Conservation (phyloP, 2,113 vertebrate species). For the Hippocampus mohnikei region DNA sequence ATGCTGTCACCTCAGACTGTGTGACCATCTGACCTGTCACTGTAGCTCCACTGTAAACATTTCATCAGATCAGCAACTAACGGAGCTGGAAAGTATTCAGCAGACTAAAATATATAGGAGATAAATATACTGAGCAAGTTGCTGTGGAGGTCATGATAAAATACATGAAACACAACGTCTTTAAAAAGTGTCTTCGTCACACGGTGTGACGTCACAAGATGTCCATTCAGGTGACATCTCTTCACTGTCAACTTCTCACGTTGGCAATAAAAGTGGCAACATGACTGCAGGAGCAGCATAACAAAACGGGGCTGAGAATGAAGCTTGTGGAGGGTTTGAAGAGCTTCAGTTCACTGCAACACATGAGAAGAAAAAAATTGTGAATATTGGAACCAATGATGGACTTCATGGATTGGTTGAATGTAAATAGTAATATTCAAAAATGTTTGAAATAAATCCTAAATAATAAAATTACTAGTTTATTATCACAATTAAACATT, state of each 20-base stretch:
- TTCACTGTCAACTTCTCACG: conserved; percentile 30
- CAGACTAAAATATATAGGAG: conserved; percentile 29
- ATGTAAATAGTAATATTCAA: no score
- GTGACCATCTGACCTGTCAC: neutral
- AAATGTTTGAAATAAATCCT: no score
- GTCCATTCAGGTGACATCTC: conserved; percentile 22
- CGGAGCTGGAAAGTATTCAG: conserved; percentile 31
- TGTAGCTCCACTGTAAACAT: conserved; percentile 55
- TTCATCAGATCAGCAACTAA: conserved; percentile 32
- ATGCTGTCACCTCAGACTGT: neutral
- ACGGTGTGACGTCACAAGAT: conserved; percentile 26
- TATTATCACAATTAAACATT: no score
- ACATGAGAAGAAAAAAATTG: neutral
- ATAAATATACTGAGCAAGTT: conserved; percentile 15
- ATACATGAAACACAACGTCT: conserved; percentile 43
- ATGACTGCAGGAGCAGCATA: conserved; percentile 52
- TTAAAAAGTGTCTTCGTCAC: conserved; percentile 40
- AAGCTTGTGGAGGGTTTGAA: conserved; percentile 12
- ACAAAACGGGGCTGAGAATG: conserved; percentile 51
- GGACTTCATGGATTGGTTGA: no score
- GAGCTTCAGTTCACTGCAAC: conserved; percentile 55
- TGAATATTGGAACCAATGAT: neutral
- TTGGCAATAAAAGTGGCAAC: conserved; percentile 60
- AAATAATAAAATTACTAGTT: no score
- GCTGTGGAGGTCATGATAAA: conserved; percentile 31